These are phyloP conservation scores for Plebejus anna DNA, from an alignment of 2,888 invertebrate species.

Conservation along the genomic window DNA sequence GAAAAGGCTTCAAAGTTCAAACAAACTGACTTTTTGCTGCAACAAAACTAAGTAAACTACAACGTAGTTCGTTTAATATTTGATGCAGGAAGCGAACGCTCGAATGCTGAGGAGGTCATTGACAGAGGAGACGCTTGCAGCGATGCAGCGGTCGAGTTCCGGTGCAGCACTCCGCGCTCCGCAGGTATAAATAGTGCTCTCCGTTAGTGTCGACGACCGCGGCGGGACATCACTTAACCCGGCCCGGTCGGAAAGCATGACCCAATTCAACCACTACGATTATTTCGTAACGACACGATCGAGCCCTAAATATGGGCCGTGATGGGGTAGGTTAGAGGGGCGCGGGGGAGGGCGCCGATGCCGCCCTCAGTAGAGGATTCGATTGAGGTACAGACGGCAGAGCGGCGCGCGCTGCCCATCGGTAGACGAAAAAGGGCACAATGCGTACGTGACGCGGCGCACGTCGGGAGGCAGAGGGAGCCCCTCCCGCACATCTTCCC, in stretches of 20 bases:
- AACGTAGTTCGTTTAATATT: constrained; percentile 36
- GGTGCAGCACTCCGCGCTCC: constrained; percentile 64
- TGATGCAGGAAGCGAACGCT: constrained; percentile 44
- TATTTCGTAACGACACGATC: constrained; percentile 38
- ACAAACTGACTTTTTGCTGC: constrained; percentile 28
- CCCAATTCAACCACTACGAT: constrained; percentile 35
- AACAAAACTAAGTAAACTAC: constrained; percentile 20
- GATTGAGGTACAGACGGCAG: constrained; percentile 51
- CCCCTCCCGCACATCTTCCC: constrained; percentile 60
- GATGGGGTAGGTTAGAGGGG: constrained; percentile 44
- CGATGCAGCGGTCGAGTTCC: constrained; percentile 76
- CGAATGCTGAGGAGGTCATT: constrained; percentile 64
- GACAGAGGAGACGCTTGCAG: constrained; percentile 75
- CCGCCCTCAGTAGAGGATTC: constrained; percentile 64
- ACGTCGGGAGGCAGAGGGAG: constrained; percentile 49
- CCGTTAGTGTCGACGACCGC: constrained; percentile 80
- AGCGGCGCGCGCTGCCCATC: constrained; percentile 62
- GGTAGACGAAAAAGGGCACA: constrained; percentile 54
- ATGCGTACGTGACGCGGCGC: constrained; percentile 68
- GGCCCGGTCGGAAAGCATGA: constrained; percentile 47
- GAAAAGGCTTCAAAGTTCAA: background rate
- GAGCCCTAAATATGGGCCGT: constrained; percentile 47
- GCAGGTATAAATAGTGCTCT: constrained; percentile 76
- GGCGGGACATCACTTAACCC: constrained; percentile 54
- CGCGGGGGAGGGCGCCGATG: constrained; percentile 59